phyloP scores from a whole-genome alignment of 1,140 invertebrate species.

The Pogonomyrmex californicus region DNA sequence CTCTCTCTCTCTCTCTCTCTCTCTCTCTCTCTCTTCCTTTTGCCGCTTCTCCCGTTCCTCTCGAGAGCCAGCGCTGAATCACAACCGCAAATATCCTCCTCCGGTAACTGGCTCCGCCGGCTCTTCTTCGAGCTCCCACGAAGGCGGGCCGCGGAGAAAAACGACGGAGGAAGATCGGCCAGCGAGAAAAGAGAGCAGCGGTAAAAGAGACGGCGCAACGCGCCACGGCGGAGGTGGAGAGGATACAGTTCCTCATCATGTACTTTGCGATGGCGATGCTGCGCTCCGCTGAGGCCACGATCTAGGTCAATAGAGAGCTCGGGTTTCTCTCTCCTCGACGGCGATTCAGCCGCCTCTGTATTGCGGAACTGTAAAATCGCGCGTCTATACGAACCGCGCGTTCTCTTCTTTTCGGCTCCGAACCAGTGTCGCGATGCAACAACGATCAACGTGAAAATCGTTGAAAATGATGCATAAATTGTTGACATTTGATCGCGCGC shows the following conservation, averaged over 20 bases:
- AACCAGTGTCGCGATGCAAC: not conserved
- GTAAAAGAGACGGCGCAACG: slow-evolving; percentile 22
- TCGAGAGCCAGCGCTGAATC: slow-evolving; percentile 71
- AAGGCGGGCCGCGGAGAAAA: slow-evolving; percentile 12
- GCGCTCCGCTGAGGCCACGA: slow-evolving; percentile 68
- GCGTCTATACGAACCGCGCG: not conserved
- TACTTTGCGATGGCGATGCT: slow-evolving; percentile 48
- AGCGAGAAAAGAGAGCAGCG: slow-evolving; percentile 50
- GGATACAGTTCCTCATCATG: slow-evolving; percentile 14
- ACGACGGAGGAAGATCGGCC: not conserved
- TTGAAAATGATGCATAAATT: not conserved
- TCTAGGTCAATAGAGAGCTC: slow-evolving; percentile 75
- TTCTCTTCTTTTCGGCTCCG: not conserved
- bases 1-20: slow-evolving; percentile 32
- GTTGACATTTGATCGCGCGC: not conserved
- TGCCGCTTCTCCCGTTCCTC: slow-evolving; percentile 46
- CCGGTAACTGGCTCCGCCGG: slow-evolving; percentile 66
- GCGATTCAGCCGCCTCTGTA: slow-evolving; percentile 25
- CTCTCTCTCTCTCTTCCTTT: slow-evolving; percentile 34
- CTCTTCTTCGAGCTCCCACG: slow-evolving; percentile 37
- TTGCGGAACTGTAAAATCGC: slow-evolving; percentile 16
- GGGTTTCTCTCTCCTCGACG: slow-evolving; percentile 64
- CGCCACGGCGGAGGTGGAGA: slow-evolving; percentile 1
- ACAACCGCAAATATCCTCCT: slow-evolving; percentile 80
- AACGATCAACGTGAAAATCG: not conserved